phyloP scores from a whole-genome alignment of 2,888 invertebrate genomes.

The Girardia tigrina region DNA sequence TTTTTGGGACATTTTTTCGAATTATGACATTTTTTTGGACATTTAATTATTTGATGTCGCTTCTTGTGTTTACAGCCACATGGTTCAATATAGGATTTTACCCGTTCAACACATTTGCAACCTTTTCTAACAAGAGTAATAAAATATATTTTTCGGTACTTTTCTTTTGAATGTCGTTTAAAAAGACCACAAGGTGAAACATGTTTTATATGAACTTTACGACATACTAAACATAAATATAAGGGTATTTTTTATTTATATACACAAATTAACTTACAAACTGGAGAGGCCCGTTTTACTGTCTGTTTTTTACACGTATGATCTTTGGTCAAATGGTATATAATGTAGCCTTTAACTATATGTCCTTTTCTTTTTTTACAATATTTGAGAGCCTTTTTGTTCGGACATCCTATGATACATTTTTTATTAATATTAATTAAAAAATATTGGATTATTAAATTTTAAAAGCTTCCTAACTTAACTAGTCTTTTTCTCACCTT shows the following conservation, averaged over 20 bases:
- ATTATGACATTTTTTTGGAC: not conserved
- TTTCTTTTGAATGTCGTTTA: constrained; percentile 2
- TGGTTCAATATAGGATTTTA: not conserved
- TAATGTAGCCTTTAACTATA: not conserved
- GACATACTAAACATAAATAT: constrained; percentile 27
- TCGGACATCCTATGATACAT: not conserved
- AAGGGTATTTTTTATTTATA: not conserved
- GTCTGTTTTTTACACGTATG: not conserved
- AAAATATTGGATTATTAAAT: too few species aligned
- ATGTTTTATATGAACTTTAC: constrained; percentile 16
- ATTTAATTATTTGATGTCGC: not conserved
- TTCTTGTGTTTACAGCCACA: constrained; percentile 26
- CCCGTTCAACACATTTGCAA: not conserved
- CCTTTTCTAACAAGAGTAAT: constrained; percentile 25
- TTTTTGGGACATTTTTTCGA: constrained; percentile 14
- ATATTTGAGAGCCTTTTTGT: not conserved
- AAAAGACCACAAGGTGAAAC: constrained; percentile 17
- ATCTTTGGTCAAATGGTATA: not conserved
- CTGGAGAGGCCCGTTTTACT: not conserved
- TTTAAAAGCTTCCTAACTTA: too few species aligned
- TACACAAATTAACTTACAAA: not conserved
- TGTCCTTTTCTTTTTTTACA: not conserved
- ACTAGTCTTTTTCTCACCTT: too few species aligned
- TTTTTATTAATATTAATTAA: too few species aligned
- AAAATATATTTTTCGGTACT: constrained; percentile 18